phyloP scores from a whole-genome alignment of 2,113 vertebrate species.

The Sturnus vulgaris region DNA sequence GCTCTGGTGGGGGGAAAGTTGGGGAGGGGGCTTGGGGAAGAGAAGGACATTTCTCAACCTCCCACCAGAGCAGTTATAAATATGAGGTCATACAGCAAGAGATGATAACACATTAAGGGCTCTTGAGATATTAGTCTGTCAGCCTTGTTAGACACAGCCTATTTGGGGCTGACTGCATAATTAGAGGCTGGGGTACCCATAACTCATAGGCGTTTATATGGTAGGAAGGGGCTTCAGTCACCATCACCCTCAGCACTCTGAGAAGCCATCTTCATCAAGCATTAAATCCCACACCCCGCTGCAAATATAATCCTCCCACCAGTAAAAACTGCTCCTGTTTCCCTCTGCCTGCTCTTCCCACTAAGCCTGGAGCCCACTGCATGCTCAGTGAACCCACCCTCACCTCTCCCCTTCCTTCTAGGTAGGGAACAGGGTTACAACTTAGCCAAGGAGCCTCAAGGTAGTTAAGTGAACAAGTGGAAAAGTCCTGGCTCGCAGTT shows the following conservation, averaged over 20 bases:
- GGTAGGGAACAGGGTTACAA: rapidly evolving
- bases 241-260: constrained; percentile 19
- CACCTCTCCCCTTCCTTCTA: not conserved
- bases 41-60: constrained; percentile 68
- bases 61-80: constrained; percentile 70
- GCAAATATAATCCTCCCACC: not conserved
- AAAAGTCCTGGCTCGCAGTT: not conserved
- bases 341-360: not conserved
- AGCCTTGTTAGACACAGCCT: constrained; percentile 71
- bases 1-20: not conserved
- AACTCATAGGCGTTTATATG: constrained; percentile 67
- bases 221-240: constrained; percentile 25
- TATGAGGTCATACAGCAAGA: constrained; percentile 71
- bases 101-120: constrained; percentile 75
- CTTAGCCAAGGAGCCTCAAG: not conserved
- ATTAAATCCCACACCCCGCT: not conserved
- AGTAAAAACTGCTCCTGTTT: not conserved
- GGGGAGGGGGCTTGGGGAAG: not conserved
- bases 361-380: not conserved
- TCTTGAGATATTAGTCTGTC: constrained; percentile 76
- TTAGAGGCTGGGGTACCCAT: constrained; percentile 73
- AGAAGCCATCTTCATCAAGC: constrained; percentile 45
- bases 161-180: constrained; percentile 74
- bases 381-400: not conserved
- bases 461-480: not conserved